Base-by-base conservation (phyloP, 2,888 invertebrate genomes). In the Leptinotarsa tumamoca region DNA sequence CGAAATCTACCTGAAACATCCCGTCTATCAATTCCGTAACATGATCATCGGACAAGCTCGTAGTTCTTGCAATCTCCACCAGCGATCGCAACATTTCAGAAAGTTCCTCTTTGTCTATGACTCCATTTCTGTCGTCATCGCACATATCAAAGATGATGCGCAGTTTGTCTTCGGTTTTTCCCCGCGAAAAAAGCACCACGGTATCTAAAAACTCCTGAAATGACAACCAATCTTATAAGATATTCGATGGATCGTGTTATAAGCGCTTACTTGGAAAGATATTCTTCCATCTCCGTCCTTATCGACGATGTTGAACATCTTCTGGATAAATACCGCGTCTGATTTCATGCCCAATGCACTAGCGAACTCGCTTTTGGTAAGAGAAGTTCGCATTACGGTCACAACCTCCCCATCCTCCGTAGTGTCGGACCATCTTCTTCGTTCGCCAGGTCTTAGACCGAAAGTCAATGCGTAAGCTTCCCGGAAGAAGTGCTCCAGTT, bases 101-200 rank as follows among this genome's bases (percentile, higher is more conserved):
- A 23, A 98, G 90, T 86, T 98, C 98, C 2, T 93, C 94, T 85
- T 98, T 97, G 85, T 98, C 97, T 75, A 98, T 98, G 0, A 96
- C 96, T 0, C 98, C 97, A 83, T 97, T 97, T 18, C 96, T 92
- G 86, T 98, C 96, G 83, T 97, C 96, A 86, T 98, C 98, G 84
- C 98, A 98, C 98, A 98, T 98, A 87, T 98, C 97, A 86, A 98
- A 98, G 80, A 98, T 96, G 51, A 98, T 97, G 5, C 97, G 91
- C 52, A 98, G 89, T 85, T 98, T 98, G 85, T 97, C 97, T 83
- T 97, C 97, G 0, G 97, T 97, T 83, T 96, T 96, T 7, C 97
- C 98, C 0, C 96, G 92, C 0, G 97, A 96, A 87, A 98, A 98
- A 2, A 97, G 88, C 0, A 97, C 95, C 2, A 98, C 97, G 0